Percentiles rank a stretch among this genome's conserved stretches.
Evolutionary conservation across 2,888 invertebrate genomes (phyloP).

Genomic region (Agriopis leucophaearia): DNA sequence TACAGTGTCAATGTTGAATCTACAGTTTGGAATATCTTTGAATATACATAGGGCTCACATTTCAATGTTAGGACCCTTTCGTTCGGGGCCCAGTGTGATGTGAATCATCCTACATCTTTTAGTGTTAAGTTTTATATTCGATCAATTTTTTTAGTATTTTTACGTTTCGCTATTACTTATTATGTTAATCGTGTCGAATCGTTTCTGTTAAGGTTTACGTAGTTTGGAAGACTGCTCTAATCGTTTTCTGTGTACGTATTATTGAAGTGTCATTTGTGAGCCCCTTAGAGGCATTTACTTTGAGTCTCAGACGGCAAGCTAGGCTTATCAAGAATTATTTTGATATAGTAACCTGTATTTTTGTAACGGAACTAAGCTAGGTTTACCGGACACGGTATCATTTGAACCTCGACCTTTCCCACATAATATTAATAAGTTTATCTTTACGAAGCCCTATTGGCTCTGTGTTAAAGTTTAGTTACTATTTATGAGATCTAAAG

Average conservation of each 20-base stretch:
- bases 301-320: slow-evolving; percentile 81
- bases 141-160: slow-evolving; percentile 70
- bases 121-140: slow-evolving; percentile 49
- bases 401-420: slow-evolving; percentile 59
- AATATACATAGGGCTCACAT: no score
- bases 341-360: slow-evolving; percentile 67
- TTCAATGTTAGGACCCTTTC: not conserved
- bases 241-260: slow-evolving; percentile 66
- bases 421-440: slow-evolving; percentile 56
- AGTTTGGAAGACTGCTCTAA: slow-evolving; percentile 82
- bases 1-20: no score
- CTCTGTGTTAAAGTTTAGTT: slow-evolving; percentile 65
- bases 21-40: no score
- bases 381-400: slow-evolving; percentile 61
- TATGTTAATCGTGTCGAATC: slow-evolving; percentile 62
- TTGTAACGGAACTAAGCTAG: slow-evolving; percentile 76
- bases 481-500: slow-evolving; percentile 17
- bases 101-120: slow-evolving; percentile 20
- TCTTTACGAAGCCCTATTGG: slow-evolving; percentile 66
- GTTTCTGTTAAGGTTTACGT: slow-evolving; percentile 64
- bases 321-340: slow-evolving; percentile 76
- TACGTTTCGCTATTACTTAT: slow-evolving; percentile 70
- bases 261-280: slow-evolving; percentile 52
- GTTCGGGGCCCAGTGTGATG: not conserved
- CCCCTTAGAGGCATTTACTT: slow-evolving; percentile 77